Base-by-base conservation (phyloP, 1,140 invertebrate genomes). In the Trachymyrmex septentrionalis region DNA sequence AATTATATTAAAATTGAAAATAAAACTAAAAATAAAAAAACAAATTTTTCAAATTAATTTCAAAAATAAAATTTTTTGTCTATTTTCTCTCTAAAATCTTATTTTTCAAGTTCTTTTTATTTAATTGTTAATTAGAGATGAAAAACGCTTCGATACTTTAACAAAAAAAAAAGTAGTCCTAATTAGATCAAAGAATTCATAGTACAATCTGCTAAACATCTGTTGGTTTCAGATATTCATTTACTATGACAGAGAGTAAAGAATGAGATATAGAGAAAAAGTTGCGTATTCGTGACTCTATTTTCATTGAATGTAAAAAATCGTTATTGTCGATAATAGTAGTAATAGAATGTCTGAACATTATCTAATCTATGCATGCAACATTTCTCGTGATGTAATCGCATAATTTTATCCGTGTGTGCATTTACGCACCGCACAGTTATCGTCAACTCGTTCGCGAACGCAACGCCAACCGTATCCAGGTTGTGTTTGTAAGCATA, bases 361-460 rank as follows among this genome's bases (percentile, higher is more conserved):
- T 77, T 82, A 7, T 78, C 7, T 38, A 14, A 73, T 84, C 30
- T 30, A 57, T 5, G 1, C 34, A 24, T 53, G 55, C 50, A 89
- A 61, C 55, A 75, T 84, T 87, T 55, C 75, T 82, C 59, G 59
- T 57, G 12, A 76, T 64, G 84, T 57, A 71, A 81, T 90, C 85
- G 50, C 78, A 30, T 85, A 85, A 88, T 87, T 81, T 75, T 66
- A 80, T 61, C 10, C 67, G 50, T 4, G 16, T 19, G 27, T 55
- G 38, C 44, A 73, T 73, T 30, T 27, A 30, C 55, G 19, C 27
- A 27, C 21, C 21, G 19, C 59, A 12, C 34, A 86, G 50, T 57
- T 59, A 76, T 55, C 53, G 48, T 38, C 48, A 55, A 85, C 27
- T 19, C 27, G 19, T 21, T 59, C 44, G 14, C 34, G n/a, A 82